A percentile compares a stretch with the other conserved stretches of the same genome.
phyloP scores from a whole-genome alignment of 2,888 invertebrate species.

The Cataglyphis altisquamis region DNA sequence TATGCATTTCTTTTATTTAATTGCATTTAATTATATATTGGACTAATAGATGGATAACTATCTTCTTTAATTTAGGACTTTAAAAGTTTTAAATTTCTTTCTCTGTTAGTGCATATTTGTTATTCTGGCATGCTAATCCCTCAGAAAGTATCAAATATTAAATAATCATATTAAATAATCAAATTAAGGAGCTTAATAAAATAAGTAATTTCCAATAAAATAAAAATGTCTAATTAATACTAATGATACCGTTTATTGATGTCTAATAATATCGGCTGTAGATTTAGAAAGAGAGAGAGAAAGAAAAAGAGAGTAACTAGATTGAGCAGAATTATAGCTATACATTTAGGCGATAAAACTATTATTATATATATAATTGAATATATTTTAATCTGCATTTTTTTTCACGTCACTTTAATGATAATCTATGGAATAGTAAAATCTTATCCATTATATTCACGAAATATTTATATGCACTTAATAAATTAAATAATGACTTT shows the following conservation, averaged over 20 bases:
- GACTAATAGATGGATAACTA: not conserved
- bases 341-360: not conserved
- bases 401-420: too few species aligned
- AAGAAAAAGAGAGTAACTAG: not conserved
- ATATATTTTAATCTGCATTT: too few species aligned
- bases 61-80: constrained; percentile 4
- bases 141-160: not conserved
- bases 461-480: not conserved
- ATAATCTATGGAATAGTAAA: too few species aligned
- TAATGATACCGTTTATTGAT: not conserved
- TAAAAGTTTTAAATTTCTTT: not conserved
- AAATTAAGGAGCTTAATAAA: not conserved
- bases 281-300: too few species aligned
- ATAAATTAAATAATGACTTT: not conserved
- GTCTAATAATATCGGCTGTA: not conserved
- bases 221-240: not conserved
- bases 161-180: not conserved
- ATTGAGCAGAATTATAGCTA: not conserved
- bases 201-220: not conserved
- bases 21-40: not conserved
- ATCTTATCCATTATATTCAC: not conserved
- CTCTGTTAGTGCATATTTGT: not conserved
- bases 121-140: not conserved
- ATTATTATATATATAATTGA: not conserved
- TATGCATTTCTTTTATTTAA: not conserved